Evolutionary conservation across 2,888 invertebrate genomes (phyloP).

Genomic region (Ypsolopha scabrella): DNA sequence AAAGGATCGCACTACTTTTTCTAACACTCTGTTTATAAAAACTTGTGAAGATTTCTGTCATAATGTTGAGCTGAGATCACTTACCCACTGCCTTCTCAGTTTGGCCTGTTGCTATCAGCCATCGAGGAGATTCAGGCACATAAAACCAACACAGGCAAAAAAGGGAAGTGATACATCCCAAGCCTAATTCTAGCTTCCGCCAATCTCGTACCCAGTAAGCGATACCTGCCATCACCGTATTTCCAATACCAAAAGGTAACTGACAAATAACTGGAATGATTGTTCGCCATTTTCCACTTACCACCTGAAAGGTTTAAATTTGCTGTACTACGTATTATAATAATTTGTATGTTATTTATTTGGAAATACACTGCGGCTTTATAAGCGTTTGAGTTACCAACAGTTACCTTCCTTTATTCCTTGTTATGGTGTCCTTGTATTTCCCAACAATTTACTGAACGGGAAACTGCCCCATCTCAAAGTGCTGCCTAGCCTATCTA

Average conservation of each 20-base stretch:
- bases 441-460: too few relatives aligned
- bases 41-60: too few relatives aligned
- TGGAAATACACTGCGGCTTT: too few relatives aligned
- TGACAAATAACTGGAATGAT: conserved; percentile 73
- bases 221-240: conserved; percentile 66
- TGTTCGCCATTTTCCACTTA: conserved; percentile 72
- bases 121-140: conserved; percentile 73
- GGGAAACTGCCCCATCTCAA: too few relatives aligned
- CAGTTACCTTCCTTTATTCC: neutral
- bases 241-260: conserved; percentile 73
- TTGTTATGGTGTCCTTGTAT: neutral
- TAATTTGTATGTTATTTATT: too few relatives aligned
- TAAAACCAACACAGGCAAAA: conserved; percentile 59
- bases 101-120: conserved; percentile 69
- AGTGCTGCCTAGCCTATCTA: neutral
- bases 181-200: conserved; percentile 68
- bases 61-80: too few relatives aligned
- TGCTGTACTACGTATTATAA: too few relatives aligned
- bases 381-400: neutral
- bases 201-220: conserved; percentile 73
- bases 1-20: too few relatives aligned
- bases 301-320: conserved; percentile 34
- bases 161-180: conserved; percentile 62
- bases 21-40: too few relatives aligned
- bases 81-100: conserved; percentile 58